phyloP scores from a whole-genome alignment of 1,140 invertebrate genomes.

The Diorhabda carinulata region DNA sequence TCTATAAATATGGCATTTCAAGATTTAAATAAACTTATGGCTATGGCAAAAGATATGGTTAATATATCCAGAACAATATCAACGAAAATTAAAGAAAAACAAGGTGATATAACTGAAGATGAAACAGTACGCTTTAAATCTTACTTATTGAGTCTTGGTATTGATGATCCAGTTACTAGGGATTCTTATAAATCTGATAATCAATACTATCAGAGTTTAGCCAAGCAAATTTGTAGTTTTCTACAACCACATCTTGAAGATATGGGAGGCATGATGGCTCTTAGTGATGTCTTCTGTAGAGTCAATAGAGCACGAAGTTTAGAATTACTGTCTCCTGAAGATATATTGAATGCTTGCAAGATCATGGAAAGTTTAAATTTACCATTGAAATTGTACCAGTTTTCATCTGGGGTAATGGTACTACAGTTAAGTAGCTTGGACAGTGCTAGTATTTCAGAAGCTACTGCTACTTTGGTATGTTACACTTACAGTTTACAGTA shows the following conservation, averaged over 20 bases:
- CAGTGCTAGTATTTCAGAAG: constrained; percentile 70
- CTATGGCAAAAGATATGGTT: constrained; percentile 97
- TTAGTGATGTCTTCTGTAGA: constrained; percentile 95
- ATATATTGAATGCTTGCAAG: constrained; percentile 87
- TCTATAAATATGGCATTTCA: constrained; percentile 92
- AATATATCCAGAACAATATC: constrained; percentile 87
- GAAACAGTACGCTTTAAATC: constrained; percentile 96
- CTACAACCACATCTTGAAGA: constrained; percentile 82
- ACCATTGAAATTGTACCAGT: constrained; percentile 74
- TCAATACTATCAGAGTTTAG: constrained; percentile 83
- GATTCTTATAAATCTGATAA: constrained; percentile 82
- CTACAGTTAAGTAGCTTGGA: constrained; percentile 76
- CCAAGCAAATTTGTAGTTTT: constrained; percentile 80
- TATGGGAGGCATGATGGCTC: constrained; percentile 91
- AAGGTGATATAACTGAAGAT: constrained; percentile 95
- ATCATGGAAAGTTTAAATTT: constrained; percentile 61
- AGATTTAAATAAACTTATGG: constrained; percentile 92
- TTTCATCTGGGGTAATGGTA: constrained; percentile 89
- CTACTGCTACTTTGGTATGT: constrained; percentile 67
- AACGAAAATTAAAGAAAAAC: constrained; percentile 88
- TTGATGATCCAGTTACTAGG: constrained; percentile 94
- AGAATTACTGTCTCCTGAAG: constrained; percentile 89
- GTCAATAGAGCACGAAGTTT: constrained; percentile 87
- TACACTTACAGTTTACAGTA: constrained; percentile 2
- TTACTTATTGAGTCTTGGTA: constrained; percentile 92